Base-by-base conservation (phyloP, 1,140 invertebrate genomes). In the Heliconius congener region DNA sequence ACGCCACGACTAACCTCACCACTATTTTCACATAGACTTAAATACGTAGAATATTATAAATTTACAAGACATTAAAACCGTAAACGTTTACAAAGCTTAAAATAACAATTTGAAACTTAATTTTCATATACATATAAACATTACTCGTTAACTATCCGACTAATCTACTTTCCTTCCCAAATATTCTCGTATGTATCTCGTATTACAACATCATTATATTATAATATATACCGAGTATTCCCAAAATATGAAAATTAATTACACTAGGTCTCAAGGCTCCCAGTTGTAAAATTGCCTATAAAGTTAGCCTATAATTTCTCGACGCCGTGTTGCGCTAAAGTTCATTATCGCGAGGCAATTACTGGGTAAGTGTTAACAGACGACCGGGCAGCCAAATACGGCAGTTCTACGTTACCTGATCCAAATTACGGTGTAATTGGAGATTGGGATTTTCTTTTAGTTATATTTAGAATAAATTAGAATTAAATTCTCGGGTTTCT, bases 321-420 rank as follows among this genome's bases (percentile, higher is more conserved):
- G 77, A 76, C 81, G 74, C 42, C 78, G 84, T 84, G 84, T 84
- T 81, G 79, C 78, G 73, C 80, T 80, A 70, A 87, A 85, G 80
- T 87, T 88, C 82, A 88, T 88, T 88, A 88, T 82, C 76, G 83
- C 77, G 55, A 57, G 81, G 83, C 87, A 88, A 87, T 87, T 87
- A 88, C 81, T 81, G 74, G 70, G 83, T 82, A 81, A 82, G 83
- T 81, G 79, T 86, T 86, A 80, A 84, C 85, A 86, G 82, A 85
- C 83, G 82, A 86, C 85, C 79, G 82, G 79, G 82, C 70, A 73
- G 57, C 42, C 37, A 79, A 75, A 79, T 79, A 74, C 60, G 42
- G 46, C 73, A 71, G n/a, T 79, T 79, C 30, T 74, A 71, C 60
- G 73, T 18, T 74, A 70, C 55, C 46, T 74, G 55, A 39, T 73